Base-by-base conservation (phyloP, 1,140 invertebrate species). In the Bradysia coprophila region DNA sequence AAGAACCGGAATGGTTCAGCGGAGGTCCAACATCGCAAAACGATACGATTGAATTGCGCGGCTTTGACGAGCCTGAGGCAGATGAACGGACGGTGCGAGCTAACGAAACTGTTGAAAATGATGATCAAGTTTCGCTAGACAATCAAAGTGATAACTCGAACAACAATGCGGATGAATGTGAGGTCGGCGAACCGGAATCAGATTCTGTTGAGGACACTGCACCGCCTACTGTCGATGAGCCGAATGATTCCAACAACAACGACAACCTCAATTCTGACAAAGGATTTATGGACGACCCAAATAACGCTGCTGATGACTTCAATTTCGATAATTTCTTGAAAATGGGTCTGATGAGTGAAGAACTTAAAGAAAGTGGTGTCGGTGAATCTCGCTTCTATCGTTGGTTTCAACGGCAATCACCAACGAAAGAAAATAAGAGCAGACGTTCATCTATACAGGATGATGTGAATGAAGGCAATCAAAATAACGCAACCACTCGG, bases 31-130 rank as follows among this genome's bases (percentile, higher is more conserved):
- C 81, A 40, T 91, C 86, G 38, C 84, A 91, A 52, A 71, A 79
- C 48, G 90, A 94, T 48, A 90, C 83, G n/a, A 94, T 95, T 44
- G 90, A 94, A 57, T 63, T 94, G 39, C 74, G 78, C 42, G 90
- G 90, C 4, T 95, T 94, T 65, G 87, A 92, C 34, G 83, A 88
- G 48, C 18, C 18, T 20, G 36, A 18, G 3, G 2, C 36, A 20
- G 16, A 38, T 5, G 32, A 34, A 5, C 18, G 13, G 13, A 13
- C 32, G 18, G 4, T 16, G 11, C 18, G 13, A 34, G 13, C 13
- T 34, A 34, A 34, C 13, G 18, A 16, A 15, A 16, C 3, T 11
- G 32, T 15, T 34, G 32, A 13, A 4, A 16, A 34, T 34, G 32
- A 34, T 13, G 32, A 34, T 3, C n/a, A 34, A 13, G 40, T 50